These are phyloP conservation scores for Azorinus chamasolen DNA, from an alignment of 2,888 invertebrate species.

Conservation along the genomic window DNA sequence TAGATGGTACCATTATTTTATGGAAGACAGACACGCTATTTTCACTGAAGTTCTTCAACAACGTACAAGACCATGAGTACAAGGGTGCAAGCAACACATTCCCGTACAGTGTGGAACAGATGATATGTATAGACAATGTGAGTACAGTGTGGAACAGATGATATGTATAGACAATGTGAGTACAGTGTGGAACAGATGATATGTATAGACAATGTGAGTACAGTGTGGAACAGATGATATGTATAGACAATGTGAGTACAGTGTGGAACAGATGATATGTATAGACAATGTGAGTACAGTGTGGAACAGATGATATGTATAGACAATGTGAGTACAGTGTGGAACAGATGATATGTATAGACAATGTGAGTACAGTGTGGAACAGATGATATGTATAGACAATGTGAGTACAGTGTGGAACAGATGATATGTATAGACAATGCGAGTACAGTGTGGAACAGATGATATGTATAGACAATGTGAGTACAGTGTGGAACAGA, in stretches of 20 bases:
- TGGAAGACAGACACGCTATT: conserved; percentile 80
- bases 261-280: too few relatives aligned
- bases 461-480: too few relatives aligned
- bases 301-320: conserved; percentile 80
- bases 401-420: conserved; percentile 82
- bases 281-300: conserved; percentile 75
- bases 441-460: conserved; percentile 66
- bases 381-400: conserved; percentile 78
- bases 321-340: conserved; percentile 81
- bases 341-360: conserved; percentile 78
- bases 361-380: conserved; percentile 82
- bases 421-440: conserved; percentile 77
- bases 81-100: conserved; percentile 74
- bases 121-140: conserved; percentile 79
- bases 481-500: conserved; percentile 53
- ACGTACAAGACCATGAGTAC: conserved; percentile 75
- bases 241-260: conserved; percentile 68
- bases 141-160: neutral
- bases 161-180: conserved; percentile 67
- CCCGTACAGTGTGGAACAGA: conserved; percentile 81
- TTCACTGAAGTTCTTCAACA: conserved; percentile 73
- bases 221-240: too few relatives aligned
- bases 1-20: conserved; percentile 82
- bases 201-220: conserved; percentile 67
- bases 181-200: too few relatives aligned